phyloP scores from a whole-genome alignment of 2,113 vertebrate genomes.

The Stigmatopora nigra region DNA sequence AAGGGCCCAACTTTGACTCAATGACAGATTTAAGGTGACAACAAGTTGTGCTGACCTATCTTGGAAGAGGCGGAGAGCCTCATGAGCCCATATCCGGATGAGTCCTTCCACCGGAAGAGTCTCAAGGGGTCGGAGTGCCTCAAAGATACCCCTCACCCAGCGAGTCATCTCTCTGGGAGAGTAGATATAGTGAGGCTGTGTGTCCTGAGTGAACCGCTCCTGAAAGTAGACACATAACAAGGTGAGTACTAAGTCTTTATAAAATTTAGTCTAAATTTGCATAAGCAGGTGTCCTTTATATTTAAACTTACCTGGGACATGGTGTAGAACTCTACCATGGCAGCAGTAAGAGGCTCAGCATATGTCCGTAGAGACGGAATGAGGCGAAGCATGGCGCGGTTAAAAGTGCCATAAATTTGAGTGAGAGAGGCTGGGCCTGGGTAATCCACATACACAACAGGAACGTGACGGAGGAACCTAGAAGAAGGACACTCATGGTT shows the following conservation, averaged over 20 bases:
- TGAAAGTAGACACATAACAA: conserved; percentile 32
- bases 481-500: not conserved
- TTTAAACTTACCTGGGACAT: conserved; percentile 87
- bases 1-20: not conserved
- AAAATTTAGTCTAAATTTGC: not conserved
- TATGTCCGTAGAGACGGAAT: conserved; percentile 92
- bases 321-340: conserved; percentile 99
- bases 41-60: conserved; percentile 75
- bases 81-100: conserved; percentile 98
- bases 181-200: conserved; percentile 96
- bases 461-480: conserved; percentile 93
- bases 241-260: not conserved
- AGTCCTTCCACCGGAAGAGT: conserved; percentile 94
- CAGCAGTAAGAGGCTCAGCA: conserved; percentile 92
- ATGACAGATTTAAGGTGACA: not conserved
- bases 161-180: conserved; percentile 98
- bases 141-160: conserved; percentile 96
- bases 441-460: conserved; percentile 97
- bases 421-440: conserved; percentile 95
- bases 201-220: conserved; percentile 98
- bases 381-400: conserved; percentile 93
- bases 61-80: conserved; percentile 96
- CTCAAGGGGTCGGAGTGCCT: conserved; percentile 91
- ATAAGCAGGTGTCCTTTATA: not conserved
- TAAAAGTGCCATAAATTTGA: conserved; percentile 98